Evolutionary conservation across 2,888 invertebrate species (phyloP).

Genomic region (Drosophila fulvimacula): DNA sequence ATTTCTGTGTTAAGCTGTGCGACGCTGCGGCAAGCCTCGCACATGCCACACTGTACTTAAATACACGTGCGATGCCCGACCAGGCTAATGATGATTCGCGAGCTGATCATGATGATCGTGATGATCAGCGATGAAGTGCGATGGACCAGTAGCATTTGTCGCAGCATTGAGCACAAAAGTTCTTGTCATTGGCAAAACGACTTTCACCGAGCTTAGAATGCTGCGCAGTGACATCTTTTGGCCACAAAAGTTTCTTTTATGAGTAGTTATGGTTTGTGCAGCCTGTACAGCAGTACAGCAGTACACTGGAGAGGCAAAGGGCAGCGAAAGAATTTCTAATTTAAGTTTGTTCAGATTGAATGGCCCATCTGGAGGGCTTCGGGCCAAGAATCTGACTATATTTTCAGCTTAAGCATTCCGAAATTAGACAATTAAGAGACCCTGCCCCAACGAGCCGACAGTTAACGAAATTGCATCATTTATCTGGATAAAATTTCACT

Average conservation of each 20-base stretch:
- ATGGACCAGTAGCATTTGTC: conserved; percentile 48
- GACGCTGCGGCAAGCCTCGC: conserved; percentile 27
- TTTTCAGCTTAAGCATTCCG: conserved; percentile 31
- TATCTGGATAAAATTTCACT: conserved; percentile 68
- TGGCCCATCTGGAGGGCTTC: conserved; percentile 4
- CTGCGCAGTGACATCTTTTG: conserved; percentile 59
- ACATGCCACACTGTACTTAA: conserved; percentile 70
- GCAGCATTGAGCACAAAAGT: conserved; percentile 67
- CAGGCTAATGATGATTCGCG: conserved; percentile 2
- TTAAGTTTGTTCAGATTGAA: conserved; percentile 16
- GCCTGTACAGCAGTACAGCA: conserved; percentile 13
- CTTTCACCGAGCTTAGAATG: conserved; percentile 75
- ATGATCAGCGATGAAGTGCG: conserved; percentile 29
- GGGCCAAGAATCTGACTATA: conserved; percentile 25
- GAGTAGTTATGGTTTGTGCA: conserved; percentile 43
- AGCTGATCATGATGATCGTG: conserved; percentile 30
- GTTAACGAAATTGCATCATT: conserved; percentile 70
- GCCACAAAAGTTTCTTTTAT: conserved; percentile 55
- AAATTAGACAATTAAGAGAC: conserved; percentile 61
- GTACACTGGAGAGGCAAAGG: conserved; percentile 31
- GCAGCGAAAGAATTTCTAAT: conserved; percentile 52
- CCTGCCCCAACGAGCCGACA: conserved; percentile 28
- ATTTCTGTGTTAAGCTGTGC: conserved; percentile 71
- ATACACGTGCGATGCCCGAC: conserved; percentile 58
- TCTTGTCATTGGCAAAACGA: conserved; percentile 76